Conservation (phyloP, 2,113 vertebrate species). For the Silurus meridionalis region DNA sequence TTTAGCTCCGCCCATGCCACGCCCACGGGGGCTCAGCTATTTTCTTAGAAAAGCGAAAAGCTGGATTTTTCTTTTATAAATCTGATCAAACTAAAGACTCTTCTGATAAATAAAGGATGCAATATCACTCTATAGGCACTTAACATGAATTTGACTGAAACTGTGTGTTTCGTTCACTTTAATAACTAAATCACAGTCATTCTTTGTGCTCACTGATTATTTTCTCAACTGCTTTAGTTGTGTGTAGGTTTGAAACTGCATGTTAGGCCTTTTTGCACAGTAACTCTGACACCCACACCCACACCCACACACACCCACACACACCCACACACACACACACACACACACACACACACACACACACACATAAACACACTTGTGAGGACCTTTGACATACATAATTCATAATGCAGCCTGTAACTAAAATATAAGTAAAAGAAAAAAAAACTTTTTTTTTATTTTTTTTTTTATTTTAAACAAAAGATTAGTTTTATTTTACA, state of each 20-base stretch:
- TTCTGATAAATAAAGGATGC: too few species aligned
- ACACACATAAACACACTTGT: slow-evolving; percentile 3
- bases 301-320: neutral
- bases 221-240: neutral
- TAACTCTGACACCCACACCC: neutral
- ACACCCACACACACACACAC: neutral
- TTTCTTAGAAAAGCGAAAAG: too few species aligned
- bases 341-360: neutral
- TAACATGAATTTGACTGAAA: too few species aligned
- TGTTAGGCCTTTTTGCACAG: neutral
- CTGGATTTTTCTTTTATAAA: too few species aligned
- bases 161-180: neutral
- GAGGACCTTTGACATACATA: neutral
- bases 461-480: too few species aligned
- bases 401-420: neutral
- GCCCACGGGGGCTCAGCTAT: too few species aligned
- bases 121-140: too few species aligned
- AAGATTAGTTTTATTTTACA: neutral
- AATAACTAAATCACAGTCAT: neutral
- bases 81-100: too few species aligned
- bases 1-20: too few species aligned
- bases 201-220: neutral
- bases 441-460: neutral
- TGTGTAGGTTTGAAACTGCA: neutral
- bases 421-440: neutral